Evolutionary conservation across 1,140 invertebrate species (phyloP).

Genomic region (Mycetomoellerius zeteki): DNA sequence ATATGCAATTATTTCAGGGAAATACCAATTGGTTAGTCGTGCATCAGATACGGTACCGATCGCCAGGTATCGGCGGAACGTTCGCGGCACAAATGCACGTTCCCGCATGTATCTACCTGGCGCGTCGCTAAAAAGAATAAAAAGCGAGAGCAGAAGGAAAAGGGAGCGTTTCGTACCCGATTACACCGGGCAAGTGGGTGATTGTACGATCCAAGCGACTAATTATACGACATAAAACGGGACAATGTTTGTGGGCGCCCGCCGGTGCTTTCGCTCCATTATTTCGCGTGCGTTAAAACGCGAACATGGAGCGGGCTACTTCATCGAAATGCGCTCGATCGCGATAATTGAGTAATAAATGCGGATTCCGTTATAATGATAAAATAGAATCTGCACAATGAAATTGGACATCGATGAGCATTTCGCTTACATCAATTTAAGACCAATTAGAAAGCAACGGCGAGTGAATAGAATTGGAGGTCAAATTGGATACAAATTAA

Average conservation of each 20-base stretch:
- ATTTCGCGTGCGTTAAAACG: background rate
- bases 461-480: conserved; percentile 2
- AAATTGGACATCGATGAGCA: conserved; percentile 17
- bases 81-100: conserved; percentile 28
- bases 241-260: conserved; percentile 10
- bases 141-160: conserved; percentile 38
- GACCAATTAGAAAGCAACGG: background rate
- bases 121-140: background rate
- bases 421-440: conserved; percentile 8
- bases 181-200: background rate
- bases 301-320: background rate
- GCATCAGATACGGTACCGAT: conserved; percentile 69
- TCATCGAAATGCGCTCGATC: background rate
- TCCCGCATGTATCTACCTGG: conserved; percentile 2
- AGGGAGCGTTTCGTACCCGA: conserved; percentile 12
- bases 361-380: conserved; percentile 13
- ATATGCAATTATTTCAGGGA: conserved; percentile 75
- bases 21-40: conserved; percentile 76
- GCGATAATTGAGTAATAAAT: background rate
- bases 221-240: conserved; percentile 40
- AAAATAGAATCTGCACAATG: background rate
- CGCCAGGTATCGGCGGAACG: conserved; percentile 53
- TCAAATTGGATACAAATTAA: conserved; percentile 11
- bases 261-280: conserved; percentile 18
- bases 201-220: conserved; percentile 9